phyloP scores from a whole-genome alignment of 2,797 vertebrate species.

The Macroramphosus scolopax region DNA sequence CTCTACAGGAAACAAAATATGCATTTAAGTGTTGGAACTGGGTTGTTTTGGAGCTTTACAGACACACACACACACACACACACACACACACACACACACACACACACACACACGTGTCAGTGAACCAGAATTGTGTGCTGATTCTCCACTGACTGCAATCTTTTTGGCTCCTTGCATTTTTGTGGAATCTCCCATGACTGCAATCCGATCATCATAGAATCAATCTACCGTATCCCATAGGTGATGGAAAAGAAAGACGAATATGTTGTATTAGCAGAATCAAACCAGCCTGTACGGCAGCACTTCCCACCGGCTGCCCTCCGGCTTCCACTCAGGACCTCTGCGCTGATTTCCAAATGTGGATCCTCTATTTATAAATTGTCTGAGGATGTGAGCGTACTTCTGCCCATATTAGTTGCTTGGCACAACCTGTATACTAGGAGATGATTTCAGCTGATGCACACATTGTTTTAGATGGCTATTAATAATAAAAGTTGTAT shows the following conservation, averaged over 20 bases:
- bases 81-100: constrained; percentile 2
- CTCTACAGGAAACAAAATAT: too few species aligned
- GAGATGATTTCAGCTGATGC: neutral
- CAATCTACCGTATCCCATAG: constrained; percentile 18
- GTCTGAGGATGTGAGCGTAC: constrained; percentile 16
- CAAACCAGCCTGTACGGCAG: constrained; percentile 18
- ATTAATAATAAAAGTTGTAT: neutral
- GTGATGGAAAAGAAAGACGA: constrained; percentile 36
- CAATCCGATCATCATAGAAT: constrained; percentile 13
- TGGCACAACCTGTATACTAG: neutral
- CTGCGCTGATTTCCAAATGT: constrained; percentile 40
- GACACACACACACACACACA: too few species aligned
- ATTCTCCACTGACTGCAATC: constrained; percentile 11
- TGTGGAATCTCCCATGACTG: constrained; percentile 23
- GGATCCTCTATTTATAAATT: constrained; percentile 25
- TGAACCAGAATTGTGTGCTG: constrained; percentile 20
- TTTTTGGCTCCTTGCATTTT: constrained; percentile 13
- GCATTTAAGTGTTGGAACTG: too few species aligned
- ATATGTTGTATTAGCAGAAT: constrained; percentile 26
- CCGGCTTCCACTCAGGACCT: constrained; percentile 3
- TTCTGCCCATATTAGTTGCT: neutral
- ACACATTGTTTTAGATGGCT: neutral
- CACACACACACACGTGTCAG: constrained; percentile 2
- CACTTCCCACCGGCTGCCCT: constrained; percentile 9
- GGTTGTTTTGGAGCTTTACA: too few species aligned